Evolutionary conservation across 2,888 invertebrate genomes (phyloP).

Genomic region (Drosophila formosana): DNA sequence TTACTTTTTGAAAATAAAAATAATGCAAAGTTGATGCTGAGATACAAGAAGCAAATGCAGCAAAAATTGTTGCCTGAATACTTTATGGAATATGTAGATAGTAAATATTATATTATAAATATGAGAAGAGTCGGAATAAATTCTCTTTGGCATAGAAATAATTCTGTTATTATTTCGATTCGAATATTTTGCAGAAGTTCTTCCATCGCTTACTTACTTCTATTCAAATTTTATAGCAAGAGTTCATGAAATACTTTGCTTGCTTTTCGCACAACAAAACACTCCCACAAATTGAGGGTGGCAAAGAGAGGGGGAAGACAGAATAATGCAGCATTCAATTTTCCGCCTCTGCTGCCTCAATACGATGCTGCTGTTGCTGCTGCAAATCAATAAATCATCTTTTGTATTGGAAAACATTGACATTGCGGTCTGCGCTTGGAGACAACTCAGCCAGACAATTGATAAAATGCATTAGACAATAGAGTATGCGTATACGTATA

Average conservation of each 20-base stretch:
- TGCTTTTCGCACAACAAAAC: neutral
- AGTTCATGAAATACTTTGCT: neutral
- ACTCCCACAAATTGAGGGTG: neutral
- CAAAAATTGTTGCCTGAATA: too few relatives aligned
- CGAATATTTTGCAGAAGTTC: too few relatives aligned
- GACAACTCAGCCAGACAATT: conserved; percentile 27
- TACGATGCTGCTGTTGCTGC: conserved; percentile 12
- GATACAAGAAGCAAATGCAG: neutral
- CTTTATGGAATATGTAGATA: too few relatives aligned
- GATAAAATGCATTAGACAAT: conserved; percentile 24
- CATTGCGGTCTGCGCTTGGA: conserved; percentile 31
- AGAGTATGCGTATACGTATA: neutral
- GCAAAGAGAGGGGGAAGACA: neutral
- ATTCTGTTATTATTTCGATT: too few relatives aligned
- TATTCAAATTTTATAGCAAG: neutral
- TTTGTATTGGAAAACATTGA: conserved; percentile 33
- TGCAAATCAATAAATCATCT: conserved; percentile 39
- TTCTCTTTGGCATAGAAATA: too few relatives aligned
- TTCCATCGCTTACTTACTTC: neutral
- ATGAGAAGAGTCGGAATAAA: too few relatives aligned
- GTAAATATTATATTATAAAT: too few relatives aligned
- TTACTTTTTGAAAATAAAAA: neutral
- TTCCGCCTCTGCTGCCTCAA: neutral
- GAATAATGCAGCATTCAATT: conserved; percentile 3
- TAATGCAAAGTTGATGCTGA: neutral